These are phyloP conservation scores for Brachypteracias leptosomus DNA, from an alignment of 2,113 vertebrate genomes.

Conservation along the genomic window DNA sequence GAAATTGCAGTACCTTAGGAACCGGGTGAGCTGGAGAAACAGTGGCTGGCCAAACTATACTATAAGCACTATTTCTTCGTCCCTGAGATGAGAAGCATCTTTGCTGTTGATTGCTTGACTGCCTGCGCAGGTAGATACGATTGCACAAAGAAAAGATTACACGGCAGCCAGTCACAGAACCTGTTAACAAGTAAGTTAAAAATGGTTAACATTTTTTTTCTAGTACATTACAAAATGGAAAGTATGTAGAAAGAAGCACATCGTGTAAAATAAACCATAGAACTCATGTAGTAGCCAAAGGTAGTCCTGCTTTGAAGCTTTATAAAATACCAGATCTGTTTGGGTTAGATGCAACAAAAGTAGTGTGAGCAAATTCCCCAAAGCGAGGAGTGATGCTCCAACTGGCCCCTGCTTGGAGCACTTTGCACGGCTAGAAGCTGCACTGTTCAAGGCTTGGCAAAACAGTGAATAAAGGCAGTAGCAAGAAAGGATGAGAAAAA, in stretches of 20 bases:
- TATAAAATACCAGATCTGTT: background rate
- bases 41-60: constrained; percentile 75
- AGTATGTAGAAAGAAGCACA: constrained; percentile 22
- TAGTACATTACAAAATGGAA: constrained; percentile 16
- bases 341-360: background rate
- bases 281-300: background rate
- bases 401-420: background rate
- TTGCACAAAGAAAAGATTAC: constrained; percentile 61
- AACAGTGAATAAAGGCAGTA: background rate
- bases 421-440: background rate
- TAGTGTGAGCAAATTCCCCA: background rate
- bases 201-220: constrained; percentile 33
- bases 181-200: constrained; percentile 68
- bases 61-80: constrained; percentile 74
- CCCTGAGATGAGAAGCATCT: constrained; percentile 73
- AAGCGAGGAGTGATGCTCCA: background rate
- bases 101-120: constrained; percentile 74
- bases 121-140: constrained; percentile 69
- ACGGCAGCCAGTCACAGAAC: constrained; percentile 53
- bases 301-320: background rate
- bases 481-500: background rate
- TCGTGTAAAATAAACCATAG: background rate
- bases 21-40: constrained; percentile 79
- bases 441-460: background rate
- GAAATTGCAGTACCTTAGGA: constrained; percentile 78